A percentile compares a stretch with the other conserved stretches of the same genome.
Evolutionary conservation across 2,113 vertebrate genomes (phyloP).

Genomic region (Nanorana parkeri): DNA sequence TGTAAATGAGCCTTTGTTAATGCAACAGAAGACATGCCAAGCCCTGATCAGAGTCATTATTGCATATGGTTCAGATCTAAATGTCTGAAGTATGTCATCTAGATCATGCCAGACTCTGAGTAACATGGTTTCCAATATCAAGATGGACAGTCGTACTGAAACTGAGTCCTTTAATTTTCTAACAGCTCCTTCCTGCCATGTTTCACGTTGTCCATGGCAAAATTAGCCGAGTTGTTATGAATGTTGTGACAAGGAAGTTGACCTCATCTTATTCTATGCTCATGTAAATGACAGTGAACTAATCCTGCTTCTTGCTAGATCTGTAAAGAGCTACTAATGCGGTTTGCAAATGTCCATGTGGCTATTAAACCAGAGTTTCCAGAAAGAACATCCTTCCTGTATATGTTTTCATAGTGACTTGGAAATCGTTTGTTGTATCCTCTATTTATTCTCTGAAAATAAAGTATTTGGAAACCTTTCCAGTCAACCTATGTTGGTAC

Average conservation of each 20-base stretch:
- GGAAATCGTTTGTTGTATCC: background rate
- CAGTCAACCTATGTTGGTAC: too few relatives aligned
- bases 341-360: conserved; percentile 13
- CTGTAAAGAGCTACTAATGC: conserved; percentile 16
- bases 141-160: background rate
- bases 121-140: background rate
- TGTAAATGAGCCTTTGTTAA: background rate
- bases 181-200: background rate
- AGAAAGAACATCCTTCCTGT: conserved; percentile 27
- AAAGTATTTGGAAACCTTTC: background rate
- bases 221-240: background rate
- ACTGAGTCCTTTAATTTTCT: background rate
- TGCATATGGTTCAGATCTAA: background rate
- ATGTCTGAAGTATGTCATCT: background rate
- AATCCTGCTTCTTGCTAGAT: conserved; percentile 6
- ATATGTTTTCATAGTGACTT: background rate
- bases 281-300: background rate
- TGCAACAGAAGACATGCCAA: background rate
- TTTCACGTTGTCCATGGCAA: background rate
- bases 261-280: background rate
- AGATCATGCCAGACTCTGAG: background rate
- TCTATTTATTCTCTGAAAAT: background rate
- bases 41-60: background rate
- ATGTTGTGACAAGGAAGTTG: background rate
- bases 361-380: conserved; percentile 23